Evolutionary conservation across 92 coral and sea anemone species (phyloP).

Genomic region (Epizoanthus illoricatus): DNA sequence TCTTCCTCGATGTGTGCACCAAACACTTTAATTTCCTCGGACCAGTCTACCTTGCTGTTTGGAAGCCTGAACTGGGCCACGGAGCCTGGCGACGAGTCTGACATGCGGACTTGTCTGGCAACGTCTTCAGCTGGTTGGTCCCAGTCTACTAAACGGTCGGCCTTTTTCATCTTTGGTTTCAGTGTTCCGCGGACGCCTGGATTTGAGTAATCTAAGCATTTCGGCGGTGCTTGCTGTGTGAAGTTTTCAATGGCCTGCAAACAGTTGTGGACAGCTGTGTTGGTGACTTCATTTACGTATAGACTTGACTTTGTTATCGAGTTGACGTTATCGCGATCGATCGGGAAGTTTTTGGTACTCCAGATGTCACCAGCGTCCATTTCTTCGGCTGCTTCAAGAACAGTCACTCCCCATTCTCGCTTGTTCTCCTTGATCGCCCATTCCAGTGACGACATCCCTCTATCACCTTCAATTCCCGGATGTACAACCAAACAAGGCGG

Average conservation of each 20-base stretch:
- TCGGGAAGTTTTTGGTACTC: slow-evolving; percentile 62
- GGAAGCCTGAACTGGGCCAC: slow-evolving; percentile 45
- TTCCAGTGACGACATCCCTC: slow-evolving; percentile 72
- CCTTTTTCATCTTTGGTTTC: slow-evolving; percentile 60
- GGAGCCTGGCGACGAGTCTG: slow-evolving; percentile 80
- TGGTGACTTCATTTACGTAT: slow-evolving; percentile 72
- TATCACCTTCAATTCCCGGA: slow-evolving; percentile 87
- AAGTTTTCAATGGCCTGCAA: slow-evolving; percentile 60
- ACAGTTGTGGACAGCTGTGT: slow-evolving; percentile 59
- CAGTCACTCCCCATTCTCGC: slow-evolving; percentile 77
- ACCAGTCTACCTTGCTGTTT: slow-evolving; percentile 36
- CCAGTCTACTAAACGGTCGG: slow-evolving; percentile 72
- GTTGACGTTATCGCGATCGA: slow-evolving; percentile 67
- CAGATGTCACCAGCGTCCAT: slow-evolving; percentile 84
- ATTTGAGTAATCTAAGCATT: slow-evolving; percentile 59
- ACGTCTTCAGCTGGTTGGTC: slow-evolving; percentile 69
- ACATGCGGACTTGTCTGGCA: slow-evolving; percentile 78
- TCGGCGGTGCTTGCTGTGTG: slow-evolving; percentile 40
- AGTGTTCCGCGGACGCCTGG: slow-evolving; percentile 56
- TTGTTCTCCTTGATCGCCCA: slow-evolving; percentile 69
- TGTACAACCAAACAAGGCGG: slow-evolving; percentile 80
- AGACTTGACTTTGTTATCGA: slow-evolving; percentile 80
- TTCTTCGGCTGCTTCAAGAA: slow-evolving; percentile 67
- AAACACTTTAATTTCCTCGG: slow-evolving; percentile 62
- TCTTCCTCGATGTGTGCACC: slow-evolving; percentile 76